A percentile compares a stretch with the other conserved stretches of the same genome.
These are phyloP conservation scores for Burhinus oedicnemus DNA, from an alignment of 2,113 vertebrate genomes.

Conservation along the genomic window DNA sequence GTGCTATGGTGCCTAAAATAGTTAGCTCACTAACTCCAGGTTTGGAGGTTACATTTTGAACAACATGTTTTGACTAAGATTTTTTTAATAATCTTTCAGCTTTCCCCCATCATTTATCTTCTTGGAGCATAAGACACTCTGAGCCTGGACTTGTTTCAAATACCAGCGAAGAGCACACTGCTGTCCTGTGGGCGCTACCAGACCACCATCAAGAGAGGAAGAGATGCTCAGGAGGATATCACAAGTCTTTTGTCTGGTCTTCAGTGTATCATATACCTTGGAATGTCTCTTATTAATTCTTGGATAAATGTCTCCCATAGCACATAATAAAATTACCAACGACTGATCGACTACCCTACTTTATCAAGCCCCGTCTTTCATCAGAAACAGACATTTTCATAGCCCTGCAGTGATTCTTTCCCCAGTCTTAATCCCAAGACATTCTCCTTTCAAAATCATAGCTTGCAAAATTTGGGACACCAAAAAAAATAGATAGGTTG, in stretches of 20 bases:
- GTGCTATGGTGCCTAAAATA: slow-evolving; percentile 68
- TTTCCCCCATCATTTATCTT: slow-evolving; percentile 36
- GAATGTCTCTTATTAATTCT: slow-evolving; percentile 13
- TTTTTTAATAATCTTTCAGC: slow-evolving; percentile 44
- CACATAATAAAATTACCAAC: neutral
- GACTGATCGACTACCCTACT: neutral
- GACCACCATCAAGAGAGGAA: neutral
- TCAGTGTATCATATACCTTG: neutral
- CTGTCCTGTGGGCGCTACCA: slow-evolving; percentile 21
- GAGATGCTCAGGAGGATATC: neutral
- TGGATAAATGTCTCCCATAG: neutral
- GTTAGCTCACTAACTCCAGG: slow-evolving; percentile 65
- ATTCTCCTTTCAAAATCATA: neutral
- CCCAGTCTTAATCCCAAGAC: neutral
- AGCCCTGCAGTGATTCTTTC: neutral
- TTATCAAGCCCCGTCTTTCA: neutral
- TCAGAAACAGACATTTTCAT: neutral
- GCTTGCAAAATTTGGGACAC: neutral
- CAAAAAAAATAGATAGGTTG: neutral
- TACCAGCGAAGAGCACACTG: slow-evolving; percentile 12
- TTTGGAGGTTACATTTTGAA: slow-evolving; percentile 45
- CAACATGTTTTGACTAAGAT: slow-evolving; percentile 42
- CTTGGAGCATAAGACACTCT: neutral
- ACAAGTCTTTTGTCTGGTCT: neutral
- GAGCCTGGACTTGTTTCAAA: slow-evolving; percentile 18